Evolutionary conservation across 2,797 vertebrate genomes (phyloP).

Genomic region (Hozukius guyotensis): DNA sequence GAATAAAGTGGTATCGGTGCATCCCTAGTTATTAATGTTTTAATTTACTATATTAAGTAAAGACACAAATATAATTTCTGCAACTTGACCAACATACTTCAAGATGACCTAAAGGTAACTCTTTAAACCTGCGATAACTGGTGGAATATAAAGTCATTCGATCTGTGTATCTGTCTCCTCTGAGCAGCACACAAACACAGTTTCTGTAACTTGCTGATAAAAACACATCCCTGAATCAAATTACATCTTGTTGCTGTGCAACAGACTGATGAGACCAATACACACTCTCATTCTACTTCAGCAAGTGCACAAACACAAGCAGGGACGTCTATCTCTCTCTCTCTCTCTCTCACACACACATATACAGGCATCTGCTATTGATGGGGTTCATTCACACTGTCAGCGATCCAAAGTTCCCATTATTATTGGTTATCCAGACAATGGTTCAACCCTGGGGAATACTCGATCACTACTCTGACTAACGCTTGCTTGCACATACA

Average conservation of each 20-base stretch:
- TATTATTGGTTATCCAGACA: constrained; percentile 37
- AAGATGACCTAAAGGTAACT: not conserved
- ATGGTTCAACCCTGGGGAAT: too few species aligned
- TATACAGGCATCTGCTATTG: too few species aligned
- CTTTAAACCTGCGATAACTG: not conserved
- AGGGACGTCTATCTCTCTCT: too few species aligned
- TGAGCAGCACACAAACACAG: not conserved
- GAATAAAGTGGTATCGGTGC: too few species aligned
- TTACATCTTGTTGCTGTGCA: constrained; percentile 12
- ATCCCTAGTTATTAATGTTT: too few species aligned
- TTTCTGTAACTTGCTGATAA: not conserved
- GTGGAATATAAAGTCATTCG: too few species aligned
- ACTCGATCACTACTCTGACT: constrained; percentile 12
- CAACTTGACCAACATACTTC: not conserved
- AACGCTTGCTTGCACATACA: not conserved
- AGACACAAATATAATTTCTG: not conserved
- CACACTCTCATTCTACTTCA: not conserved
- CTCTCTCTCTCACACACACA: too few species aligned
- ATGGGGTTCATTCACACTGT: constrained; percentile 27
- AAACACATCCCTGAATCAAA: constrained; percentile 14
- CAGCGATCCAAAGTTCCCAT: constrained; percentile 55
- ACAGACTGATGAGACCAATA: not conserved
- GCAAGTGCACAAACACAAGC: too few species aligned
- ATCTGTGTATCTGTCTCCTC: not conserved
- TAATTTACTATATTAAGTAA: too few species aligned